A percentile compares a stretch with the other conserved stretches of the same genome.
Evolutionary conservation across 2,113 vertebrate species (phyloP).

Genomic region (Accipiter cooperii): DNA sequence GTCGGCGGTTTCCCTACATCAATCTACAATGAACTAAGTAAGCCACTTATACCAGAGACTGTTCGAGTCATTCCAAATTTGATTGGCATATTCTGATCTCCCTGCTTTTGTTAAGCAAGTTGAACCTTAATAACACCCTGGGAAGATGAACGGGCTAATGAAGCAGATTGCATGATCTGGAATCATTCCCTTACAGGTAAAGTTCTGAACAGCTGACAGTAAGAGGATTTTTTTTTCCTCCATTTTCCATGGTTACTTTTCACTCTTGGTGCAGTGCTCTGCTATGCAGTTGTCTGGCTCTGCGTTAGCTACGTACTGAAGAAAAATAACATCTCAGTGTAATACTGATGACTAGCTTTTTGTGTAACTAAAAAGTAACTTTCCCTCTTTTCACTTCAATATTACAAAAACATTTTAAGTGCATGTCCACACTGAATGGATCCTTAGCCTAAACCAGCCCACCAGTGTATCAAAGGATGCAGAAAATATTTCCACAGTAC

Average conservation of each 20-base stretch:
- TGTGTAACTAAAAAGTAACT: not conserved
- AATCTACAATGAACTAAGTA: not conserved
- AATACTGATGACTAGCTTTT: not conserved
- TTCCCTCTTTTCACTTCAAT: not conserved
- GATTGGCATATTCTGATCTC: constrained; percentile 34
- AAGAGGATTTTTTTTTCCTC: not conserved
- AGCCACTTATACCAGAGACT: constrained; percentile 6
- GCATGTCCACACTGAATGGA: not conserved
- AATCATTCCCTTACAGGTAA: not conserved
- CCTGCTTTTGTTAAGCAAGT: constrained; percentile 16
- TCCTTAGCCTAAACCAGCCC: not conserved
- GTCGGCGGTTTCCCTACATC: not conserved
- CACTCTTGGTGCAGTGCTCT: not conserved
- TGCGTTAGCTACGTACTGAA: not conserved
- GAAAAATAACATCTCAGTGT: not conserved
- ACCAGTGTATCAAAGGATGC: not conserved
- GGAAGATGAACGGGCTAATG: constrained; percentile 1
- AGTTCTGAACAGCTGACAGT: not conserved
- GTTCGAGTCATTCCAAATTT: not conserved
- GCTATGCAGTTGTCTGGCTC: not conserved
- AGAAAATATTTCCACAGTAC: not conserved
- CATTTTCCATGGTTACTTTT: not conserved
- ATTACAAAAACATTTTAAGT: not conserved
- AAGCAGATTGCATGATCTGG: not conserved
- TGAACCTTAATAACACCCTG: not conserved